Base-by-base conservation (phyloP, 2,113 vertebrate genomes). In the Lasiurus cinereus region DNA sequence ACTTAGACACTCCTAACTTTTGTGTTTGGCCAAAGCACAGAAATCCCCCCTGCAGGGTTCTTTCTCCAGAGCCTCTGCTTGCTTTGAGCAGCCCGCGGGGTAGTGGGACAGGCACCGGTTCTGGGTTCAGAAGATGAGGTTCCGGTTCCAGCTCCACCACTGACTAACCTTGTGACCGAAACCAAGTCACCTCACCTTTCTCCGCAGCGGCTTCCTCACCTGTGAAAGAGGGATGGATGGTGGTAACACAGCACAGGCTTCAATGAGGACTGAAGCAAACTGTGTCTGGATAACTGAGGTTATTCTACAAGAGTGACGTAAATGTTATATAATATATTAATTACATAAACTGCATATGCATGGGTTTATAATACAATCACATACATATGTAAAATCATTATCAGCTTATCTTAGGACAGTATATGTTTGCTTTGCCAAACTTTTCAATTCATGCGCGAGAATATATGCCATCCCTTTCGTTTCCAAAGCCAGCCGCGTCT, bases 381-480 rank as follows among this genome's bases (percentile, higher is more conserved):
- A n/a, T 92, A 59, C 48, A 54, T 62, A 62, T 79, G 12, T 79
- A 73, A 54, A 87, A 82, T 64, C 88, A 66, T 59, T 36, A 33
- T n/a, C 11, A 62, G 54, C 31, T 31, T 74, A 43, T 83, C 24
- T 86, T 85, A 84, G 62, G 82, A 52, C 11, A 36, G 13, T 78
- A 52, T 67, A 27, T 62, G 59, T 87, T 94, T 82, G 39, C 46
- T 93, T 93, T 84, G 48, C 69, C 52, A 84, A 62, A 46, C 36
- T 95, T 92, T 94, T 95, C 56, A 77, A 27, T 82, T 92, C 62
- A 31, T 50, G 27, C 19, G 85, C 50, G 59, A 93, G 21, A 33
- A 87, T 15, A 33, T 70, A 69, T 69, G 15, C 24, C 31, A 72
- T 82, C 50, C 50, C 9, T 64, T 74, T 9, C 24, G 36, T 59